phyloP scores from a whole-genome alignment of 2,797 vertebrate genomes.

The Argentina silus region DNA sequence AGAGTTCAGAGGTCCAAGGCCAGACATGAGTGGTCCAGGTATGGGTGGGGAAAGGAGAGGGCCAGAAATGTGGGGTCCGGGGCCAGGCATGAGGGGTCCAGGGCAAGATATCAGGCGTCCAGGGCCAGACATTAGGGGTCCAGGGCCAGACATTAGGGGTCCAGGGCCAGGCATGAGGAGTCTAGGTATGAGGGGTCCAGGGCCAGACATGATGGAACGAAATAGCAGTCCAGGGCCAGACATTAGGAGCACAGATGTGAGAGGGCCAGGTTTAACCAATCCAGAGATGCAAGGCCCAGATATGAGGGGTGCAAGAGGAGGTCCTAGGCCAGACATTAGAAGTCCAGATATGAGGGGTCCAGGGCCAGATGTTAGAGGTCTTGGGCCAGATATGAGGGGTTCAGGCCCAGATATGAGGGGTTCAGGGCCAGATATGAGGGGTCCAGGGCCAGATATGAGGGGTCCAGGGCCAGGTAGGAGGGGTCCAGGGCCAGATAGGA shows the following conservation, averaged over 20 bases:
- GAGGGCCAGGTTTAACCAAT: constrained; percentile 21
- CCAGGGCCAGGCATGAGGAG: background rate
- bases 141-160: background rate
- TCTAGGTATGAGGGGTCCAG: constrained; percentile 3
- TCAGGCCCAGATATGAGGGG: constrained; percentile 17
- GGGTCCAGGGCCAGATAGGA: background rate
- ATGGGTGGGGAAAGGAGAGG: background rate
- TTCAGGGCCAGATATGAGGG: background rate
- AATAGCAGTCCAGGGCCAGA: background rate
- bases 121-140: constrained; percentile 3
- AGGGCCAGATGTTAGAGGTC: background rate
- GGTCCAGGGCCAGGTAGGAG: background rate
- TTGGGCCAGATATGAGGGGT: constrained; percentile 9
- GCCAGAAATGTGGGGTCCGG: background rate
- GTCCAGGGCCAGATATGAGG: background rate
- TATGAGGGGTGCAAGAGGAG: background rate
- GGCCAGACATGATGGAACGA: background rate
- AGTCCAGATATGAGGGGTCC: background rate
- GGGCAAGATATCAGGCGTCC: background rate
- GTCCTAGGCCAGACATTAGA: constrained; percentile 18
- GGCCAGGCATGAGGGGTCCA: background rate
- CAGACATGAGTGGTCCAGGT: constrained; percentile 22
- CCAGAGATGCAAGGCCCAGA: constrained; percentile 6
- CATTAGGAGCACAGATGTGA: constrained; percentile 5
- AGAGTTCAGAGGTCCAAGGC: constrained; percentile 20